Evolutionary conservation across 1,140 invertebrate species (phyloP).

Genomic region (Spodoptera frugiperda): DNA sequence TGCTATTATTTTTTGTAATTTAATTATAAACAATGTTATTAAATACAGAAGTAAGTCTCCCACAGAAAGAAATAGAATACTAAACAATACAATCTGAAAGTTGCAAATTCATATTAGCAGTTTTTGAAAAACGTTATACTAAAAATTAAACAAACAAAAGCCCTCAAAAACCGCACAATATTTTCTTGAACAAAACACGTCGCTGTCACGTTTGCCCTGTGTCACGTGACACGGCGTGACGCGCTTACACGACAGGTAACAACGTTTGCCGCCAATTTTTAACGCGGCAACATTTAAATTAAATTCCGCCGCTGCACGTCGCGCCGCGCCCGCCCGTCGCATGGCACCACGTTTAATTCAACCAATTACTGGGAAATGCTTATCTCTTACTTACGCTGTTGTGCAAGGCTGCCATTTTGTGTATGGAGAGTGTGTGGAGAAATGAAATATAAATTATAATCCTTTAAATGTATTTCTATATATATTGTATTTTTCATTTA

Average conservation of each 20-base stretch:
- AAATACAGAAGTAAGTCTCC: neutral
- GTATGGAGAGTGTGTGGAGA: neutral
- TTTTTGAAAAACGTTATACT: neutral
- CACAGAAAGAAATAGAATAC: neutral
- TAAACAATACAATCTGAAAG: neutral
- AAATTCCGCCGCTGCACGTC: constrained; percentile 46
- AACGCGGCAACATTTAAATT: constrained; percentile 69
- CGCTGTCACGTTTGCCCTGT: constrained; percentile 42
- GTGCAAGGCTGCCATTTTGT: neutral
- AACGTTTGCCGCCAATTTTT: constrained; percentile 64
- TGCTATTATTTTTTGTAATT: neutral
- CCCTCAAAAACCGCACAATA: neutral
- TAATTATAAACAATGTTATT: neutral
- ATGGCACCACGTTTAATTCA: constrained; percentile 46
- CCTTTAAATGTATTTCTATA: too few species aligned
- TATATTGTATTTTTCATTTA: too few species aligned
- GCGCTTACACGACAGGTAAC: constrained; percentile 62
- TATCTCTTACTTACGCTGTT: constrained; percentile 46
- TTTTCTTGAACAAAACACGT: constrained; percentile 22
- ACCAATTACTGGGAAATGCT: constrained; percentile 49
- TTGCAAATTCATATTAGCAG: neutral
- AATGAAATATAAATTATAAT: neutral
- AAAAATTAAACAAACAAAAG: neutral
- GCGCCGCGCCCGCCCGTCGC: constrained; percentile 34
- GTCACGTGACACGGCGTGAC: constrained; percentile 59